Percentiles rank a stretch among this genome's conserved stretches.
phyloP scores from a whole-genome alignment of 2,888 invertebrate genomes.

The Aleiodes testaceus region DNA sequence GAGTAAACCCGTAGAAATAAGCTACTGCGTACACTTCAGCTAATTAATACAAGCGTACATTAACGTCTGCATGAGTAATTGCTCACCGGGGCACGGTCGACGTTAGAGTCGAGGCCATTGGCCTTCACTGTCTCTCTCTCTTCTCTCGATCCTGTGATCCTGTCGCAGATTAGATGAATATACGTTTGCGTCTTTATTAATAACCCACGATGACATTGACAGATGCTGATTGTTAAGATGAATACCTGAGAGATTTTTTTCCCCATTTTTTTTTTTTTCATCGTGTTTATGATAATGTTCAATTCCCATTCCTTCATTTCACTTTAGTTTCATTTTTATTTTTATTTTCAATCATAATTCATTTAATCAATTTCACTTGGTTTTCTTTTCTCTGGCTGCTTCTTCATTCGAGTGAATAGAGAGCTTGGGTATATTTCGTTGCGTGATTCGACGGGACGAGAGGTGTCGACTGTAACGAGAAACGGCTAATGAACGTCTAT shows the following conservation, averaged over 20 bases:
- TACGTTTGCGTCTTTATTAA: slow-evolving; percentile 68
- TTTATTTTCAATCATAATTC: not conserved
- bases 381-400: not conserved
- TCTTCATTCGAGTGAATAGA: not conserved
- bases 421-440: not conserved
- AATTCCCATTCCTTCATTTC: not conserved
- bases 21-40: slow-evolving; percentile 43
- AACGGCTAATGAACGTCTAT: slow-evolving; percentile 50
- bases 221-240: slow-evolving; percentile 62
- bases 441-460: slow-evolving; percentile 8
- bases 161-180: slow-evolving; percentile 65
- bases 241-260: slow-evolving; percentile 54
- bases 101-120: slow-evolving; percentile 28
- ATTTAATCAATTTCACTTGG: not conserved
- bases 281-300: not conserved
- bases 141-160: slow-evolving; percentile 52
- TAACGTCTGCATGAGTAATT: slow-evolving; percentile 67
- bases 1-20: not conserved
- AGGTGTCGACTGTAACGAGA: slow-evolving; percentile 43
- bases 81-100: slow-evolving; percentile 51
- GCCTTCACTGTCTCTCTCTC: not conserved
- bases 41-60: slow-evolving; percentile 67
- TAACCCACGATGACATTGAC: slow-evolving; percentile 68
- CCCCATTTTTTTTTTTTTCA: slow-evolving; percentile 15
- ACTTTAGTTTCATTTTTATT: not conserved